Evolutionary conservation across 2,113 vertebrate species (phyloP), one percentile per base, ranked within the genome.

Genomic region (Lates calcarifer): DNA sequence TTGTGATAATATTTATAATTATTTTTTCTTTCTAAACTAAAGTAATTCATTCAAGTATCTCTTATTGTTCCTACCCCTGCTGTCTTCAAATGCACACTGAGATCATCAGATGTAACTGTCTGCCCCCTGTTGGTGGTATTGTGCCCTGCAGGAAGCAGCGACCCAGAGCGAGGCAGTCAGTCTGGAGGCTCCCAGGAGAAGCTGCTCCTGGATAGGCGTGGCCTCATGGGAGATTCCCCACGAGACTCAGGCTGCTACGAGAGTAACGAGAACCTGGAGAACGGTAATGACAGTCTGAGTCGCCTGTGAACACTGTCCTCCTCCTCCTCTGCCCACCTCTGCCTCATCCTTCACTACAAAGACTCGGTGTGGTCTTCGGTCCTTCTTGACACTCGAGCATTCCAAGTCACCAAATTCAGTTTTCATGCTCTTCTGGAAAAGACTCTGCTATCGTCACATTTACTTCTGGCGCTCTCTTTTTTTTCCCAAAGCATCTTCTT

Each of bases 191-290:
- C 96, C 26, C 96, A 98, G 92, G 97, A 98, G 90, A 97, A 97
- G 92, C 95, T 97, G 80, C 94, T 96, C 5, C 92, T 95, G 41
- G 96, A 97, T 68, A 89, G 92, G 74, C 96, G 94, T 5, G 94
- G 94, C 83, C 93, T 93, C 29, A 81, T 91, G 0, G 96, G 95
- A 58, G 95, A 97, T 91, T 97, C 97, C 20, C 98, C 98, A 1
- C 94, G 97, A 57, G 98, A 99, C 94, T 99, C 98, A 0, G 98
- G 98, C 77, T 99, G 98, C 94, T 99, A 98, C 0, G 98, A 99
- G 92, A 97, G 97, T 94, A 99, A 91, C 63, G 98, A 99, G 93
- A 97, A 97, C 93, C 93, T 98, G 91, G 97, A 98, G 87, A 97
- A 96, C 55, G 97, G 97, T 96, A 98, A 96, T 85, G 87, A 92